Percentiles rank a stretch among this genome's conserved stretches.
These are phyloP conservation scores for Forpus xanthops DNA, from an alignment of 2,797 vertebrate species.

Conservation along the genomic window DNA sequence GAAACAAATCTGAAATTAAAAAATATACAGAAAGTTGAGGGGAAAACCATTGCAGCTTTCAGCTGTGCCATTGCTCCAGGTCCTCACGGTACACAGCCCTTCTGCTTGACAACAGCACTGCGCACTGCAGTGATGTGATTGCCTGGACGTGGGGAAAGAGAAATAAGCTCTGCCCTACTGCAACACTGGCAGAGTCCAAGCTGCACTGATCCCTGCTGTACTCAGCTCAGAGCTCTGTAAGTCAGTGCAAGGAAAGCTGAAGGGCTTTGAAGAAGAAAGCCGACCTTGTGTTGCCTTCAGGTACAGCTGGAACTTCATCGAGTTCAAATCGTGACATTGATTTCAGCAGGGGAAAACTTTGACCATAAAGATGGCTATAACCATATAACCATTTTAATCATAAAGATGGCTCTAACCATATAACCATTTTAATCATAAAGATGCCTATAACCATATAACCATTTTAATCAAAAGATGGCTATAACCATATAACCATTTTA, in stretches of 20 bases:
- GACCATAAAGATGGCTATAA: not conserved
- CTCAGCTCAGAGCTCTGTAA: not conserved
- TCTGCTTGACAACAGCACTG: no score
- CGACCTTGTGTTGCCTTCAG: not conserved
- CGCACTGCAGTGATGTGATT: no score
- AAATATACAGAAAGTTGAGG: slow-evolving; percentile 15
- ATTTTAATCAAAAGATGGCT: not conserved
- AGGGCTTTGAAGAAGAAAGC: not conserved
- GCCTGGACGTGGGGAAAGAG: not conserved
- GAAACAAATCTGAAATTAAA: slow-evolving; percentile 43
- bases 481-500: not conserved
- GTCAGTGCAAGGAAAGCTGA: accelerated
- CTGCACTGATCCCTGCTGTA: not conserved
- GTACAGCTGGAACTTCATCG: not conserved
- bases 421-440: not conserved
- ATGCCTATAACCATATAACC: not conserved
- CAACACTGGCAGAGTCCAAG: not conserved
- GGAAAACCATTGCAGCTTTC: not conserved
- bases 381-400: not conserved
- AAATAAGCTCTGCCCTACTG: accelerated
- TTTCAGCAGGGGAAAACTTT: not conserved
- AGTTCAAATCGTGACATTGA: not conserved
- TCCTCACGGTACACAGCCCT: not conserved
- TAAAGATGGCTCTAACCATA: not conserved
- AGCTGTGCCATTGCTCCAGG: not conserved